A percentile compares a stretch with the other conserved stretches of the same genome.
phyloP scores from a whole-genome alignment of 2,888 invertebrate genomes.

The Parnassius glacialis region DNA sequence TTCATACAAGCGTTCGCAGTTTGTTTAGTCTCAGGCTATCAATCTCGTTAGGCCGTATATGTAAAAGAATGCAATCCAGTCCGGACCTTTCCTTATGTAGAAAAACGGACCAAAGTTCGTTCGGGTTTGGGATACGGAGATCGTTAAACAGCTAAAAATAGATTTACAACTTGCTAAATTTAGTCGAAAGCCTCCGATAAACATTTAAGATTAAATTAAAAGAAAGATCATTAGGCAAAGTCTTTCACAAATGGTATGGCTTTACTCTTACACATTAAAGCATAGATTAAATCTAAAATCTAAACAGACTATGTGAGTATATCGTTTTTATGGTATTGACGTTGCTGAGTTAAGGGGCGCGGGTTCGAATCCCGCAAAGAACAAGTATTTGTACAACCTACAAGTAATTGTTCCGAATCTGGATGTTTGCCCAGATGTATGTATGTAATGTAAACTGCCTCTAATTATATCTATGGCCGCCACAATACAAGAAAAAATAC shows the following conservation, averaged over 20 bases:
- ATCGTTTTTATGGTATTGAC: no score
- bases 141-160: constrained; percentile 24
- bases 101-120: constrained; percentile 5
- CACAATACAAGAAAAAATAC: no score
- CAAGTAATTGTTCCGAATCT: no score
- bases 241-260: neutral
- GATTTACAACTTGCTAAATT: constrained; percentile 11
- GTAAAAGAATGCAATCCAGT: constrained; percentile 31
- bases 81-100: constrained; percentile 15
- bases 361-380: no score
- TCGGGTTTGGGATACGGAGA: constrained; percentile 7
- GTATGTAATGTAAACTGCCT: no score
- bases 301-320: no score
- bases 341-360: no score
- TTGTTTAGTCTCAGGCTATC: constrained; percentile 26
- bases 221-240: neutral
- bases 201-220: constrained; percentile 1
- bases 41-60: constrained; percentile 30
- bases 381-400: no score
- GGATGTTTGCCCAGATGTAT: no score
- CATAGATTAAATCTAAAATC: no score
- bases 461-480: no score
- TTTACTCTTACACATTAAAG: neutral
- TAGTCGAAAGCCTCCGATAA: constrained; percentile 10
- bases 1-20: constrained; percentile 10